Evolutionary conservation across 2,113 vertebrate species (phyloP).

Genomic region (Gnathonemus longibarbis): DNA sequence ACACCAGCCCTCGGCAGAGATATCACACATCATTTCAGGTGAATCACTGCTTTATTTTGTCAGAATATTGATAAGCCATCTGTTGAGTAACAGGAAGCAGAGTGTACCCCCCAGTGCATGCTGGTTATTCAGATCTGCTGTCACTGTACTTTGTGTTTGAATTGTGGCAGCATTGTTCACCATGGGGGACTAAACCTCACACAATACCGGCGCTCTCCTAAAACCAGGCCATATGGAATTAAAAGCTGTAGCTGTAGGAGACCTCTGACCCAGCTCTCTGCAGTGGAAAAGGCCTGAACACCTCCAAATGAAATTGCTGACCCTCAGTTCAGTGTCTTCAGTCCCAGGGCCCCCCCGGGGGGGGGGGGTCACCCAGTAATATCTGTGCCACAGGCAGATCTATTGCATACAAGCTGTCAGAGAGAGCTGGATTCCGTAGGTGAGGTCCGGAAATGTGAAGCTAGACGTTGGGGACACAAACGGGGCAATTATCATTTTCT

Average conservation of each 20-base stretch:
- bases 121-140: not conserved
- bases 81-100: not conserved
- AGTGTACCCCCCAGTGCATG: not conserved
- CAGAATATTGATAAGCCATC: not conserved
- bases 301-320: slow-evolving; percentile 2
- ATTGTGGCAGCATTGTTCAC: not conserved
- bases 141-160: not conserved
- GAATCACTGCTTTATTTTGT: not conserved
- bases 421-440: not conserved
- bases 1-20: not conserved
- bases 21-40: not conserved
- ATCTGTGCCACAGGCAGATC: not conserved
- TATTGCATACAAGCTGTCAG: not conserved
- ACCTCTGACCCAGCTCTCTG: not conserved
- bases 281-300: not conserved
- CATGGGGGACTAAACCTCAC: not conserved
- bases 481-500: not conserved
- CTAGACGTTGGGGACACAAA: not conserved
- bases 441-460: not conserved
- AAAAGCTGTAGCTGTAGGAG: not conserved
- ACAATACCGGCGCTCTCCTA: not conserved
- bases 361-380: not conserved
- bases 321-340: not conserved
- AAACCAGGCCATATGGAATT: not conserved
- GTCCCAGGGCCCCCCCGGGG: not conserved